Conservation (phyloP, 2,113 vertebrate genomes). For the Plotosus lineatus region DNA sequence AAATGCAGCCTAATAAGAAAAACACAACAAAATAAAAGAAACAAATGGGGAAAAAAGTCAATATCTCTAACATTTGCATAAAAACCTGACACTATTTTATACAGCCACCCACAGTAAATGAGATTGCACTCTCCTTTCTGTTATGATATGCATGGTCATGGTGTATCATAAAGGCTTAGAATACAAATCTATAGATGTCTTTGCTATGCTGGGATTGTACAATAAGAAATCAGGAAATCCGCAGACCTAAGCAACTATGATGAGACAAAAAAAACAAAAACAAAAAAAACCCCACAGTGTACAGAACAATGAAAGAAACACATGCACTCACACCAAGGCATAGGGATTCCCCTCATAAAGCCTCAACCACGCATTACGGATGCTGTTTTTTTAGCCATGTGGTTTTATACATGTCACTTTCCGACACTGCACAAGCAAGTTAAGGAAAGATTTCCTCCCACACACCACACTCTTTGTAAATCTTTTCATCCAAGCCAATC, state of each 20-base stretch:
- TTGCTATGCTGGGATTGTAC: neutral
- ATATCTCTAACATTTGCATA: neutral
- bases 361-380: neutral
- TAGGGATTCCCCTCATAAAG: conserved; percentile 15
- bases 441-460: neutral
- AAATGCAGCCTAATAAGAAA: neutral
- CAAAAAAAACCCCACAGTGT: too few relatives aligned
- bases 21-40: neutral
- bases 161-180: neutral
- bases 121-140: neutral
- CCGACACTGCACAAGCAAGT: neutral
- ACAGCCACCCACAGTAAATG: neutral
- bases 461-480: conserved; percentile 1
- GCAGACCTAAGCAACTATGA: neutral
- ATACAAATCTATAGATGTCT: neutral
- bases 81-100: neutral
- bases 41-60: neutral
- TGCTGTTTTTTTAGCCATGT: conserved; percentile 14
- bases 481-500: conserved; percentile 23
- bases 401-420: conserved; percentile 20
- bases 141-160: neutral
- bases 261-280: neutral
- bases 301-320: neutral
- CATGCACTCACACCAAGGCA: neutral
- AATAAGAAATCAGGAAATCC: neutral